Evolutionary conservation across 1,140 invertebrate genomes (phyloP).

Genomic region (Laodelphax striatellus): DNA sequence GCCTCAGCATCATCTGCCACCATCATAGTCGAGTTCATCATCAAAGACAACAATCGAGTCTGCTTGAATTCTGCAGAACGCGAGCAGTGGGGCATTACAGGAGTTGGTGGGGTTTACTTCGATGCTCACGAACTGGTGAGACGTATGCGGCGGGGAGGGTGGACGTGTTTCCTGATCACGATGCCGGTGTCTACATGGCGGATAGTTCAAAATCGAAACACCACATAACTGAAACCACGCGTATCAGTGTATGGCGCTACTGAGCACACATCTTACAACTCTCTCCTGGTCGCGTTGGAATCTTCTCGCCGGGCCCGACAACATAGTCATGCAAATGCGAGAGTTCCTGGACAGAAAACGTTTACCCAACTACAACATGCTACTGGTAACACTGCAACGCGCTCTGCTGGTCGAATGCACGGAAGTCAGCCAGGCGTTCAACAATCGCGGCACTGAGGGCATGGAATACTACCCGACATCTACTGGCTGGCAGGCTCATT

Average conservation of each 20-base stretch:
- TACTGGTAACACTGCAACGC: conserved; percentile 48
- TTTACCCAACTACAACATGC: conserved; percentile 39
- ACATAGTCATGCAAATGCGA: conserved; percentile 59
- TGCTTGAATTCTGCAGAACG: conserved; percentile 44
- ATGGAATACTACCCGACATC: conserved; percentile 53
- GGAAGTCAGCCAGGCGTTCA: conserved; percentile 55
- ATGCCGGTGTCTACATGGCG: conserved; percentile 64
- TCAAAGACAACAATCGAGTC: conserved; percentile 32
- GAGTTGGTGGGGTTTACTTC: conserved; percentile 42
- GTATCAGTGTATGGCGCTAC: conserved; percentile 70
- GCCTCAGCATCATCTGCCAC: conserved; percentile 52
- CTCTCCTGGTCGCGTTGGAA: conserved; percentile 89
- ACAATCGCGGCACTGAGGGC: conserved; percentile 38
- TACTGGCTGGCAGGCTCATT: conserved; percentile 40
- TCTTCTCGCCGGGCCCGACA: conserved; percentile 44
- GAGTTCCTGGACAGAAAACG: conserved; percentile 44
- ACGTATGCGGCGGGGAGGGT: conserved; percentile 60
- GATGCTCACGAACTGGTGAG: conserved; percentile 39
- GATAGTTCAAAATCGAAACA: conserved; percentile 63
- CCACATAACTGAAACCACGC: conserved; percentile 62
- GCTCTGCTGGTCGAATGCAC: conserved; percentile 51
- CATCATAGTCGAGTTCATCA: conserved; percentile 53
- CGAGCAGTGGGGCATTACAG: conserved; percentile 38
- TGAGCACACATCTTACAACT: conserved; percentile 61
- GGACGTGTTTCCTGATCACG: conserved; percentile 79